Percentiles rank a stretch among this genome's conserved stretches.
Evolutionary conservation across 1,140 invertebrate species (phyloP).

Genomic region (Papilio xuthus): DNA sequence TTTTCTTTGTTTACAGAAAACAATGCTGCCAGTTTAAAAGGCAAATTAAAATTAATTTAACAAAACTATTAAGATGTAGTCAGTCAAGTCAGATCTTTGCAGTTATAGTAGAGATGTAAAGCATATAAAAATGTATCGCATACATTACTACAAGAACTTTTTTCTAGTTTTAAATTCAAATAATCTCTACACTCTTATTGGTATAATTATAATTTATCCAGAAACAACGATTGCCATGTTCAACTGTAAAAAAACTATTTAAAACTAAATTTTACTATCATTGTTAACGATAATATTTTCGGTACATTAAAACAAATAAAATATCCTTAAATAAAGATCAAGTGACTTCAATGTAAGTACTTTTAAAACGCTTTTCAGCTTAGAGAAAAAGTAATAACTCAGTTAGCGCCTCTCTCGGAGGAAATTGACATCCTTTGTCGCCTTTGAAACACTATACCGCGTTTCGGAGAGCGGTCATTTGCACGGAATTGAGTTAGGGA

Average conservation of each 20-base stretch:
- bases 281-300: too few relatives aligned
- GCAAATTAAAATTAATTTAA: not conserved
- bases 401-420: conserved; percentile 26
- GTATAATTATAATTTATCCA: too few relatives aligned
- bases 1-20: not conserved
- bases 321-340: not conserved
- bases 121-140: too few relatives aligned
- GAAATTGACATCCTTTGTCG: conserved; percentile 38
- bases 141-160: too few relatives aligned
- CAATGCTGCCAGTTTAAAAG: not conserved
- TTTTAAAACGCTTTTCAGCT: conserved; percentile 17
- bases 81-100: too few relatives aligned
- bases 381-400: conserved; percentile 31
- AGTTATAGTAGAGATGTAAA: too few relatives aligned
- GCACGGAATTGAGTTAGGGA: conserved; percentile 35
- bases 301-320: not conserved
- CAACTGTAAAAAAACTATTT: too few relatives aligned
- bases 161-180: too few relatives aligned
- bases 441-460: conserved; percentile 35
- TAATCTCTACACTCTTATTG: too few relatives aligned
- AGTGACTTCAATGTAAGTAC: not conserved
- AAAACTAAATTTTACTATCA: too few relatives aligned
- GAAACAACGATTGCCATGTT: too few relatives aligned
- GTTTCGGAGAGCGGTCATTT: conserved; percentile 32
- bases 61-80: too few relatives aligned